Percentiles rank a stretch among this genome's conserved stretches.
These are phyloP conservation scores for Leptatherina wallacei DNA, from an alignment of 2,797 vertebrate genomes.

Conservation along the genomic window DNA sequence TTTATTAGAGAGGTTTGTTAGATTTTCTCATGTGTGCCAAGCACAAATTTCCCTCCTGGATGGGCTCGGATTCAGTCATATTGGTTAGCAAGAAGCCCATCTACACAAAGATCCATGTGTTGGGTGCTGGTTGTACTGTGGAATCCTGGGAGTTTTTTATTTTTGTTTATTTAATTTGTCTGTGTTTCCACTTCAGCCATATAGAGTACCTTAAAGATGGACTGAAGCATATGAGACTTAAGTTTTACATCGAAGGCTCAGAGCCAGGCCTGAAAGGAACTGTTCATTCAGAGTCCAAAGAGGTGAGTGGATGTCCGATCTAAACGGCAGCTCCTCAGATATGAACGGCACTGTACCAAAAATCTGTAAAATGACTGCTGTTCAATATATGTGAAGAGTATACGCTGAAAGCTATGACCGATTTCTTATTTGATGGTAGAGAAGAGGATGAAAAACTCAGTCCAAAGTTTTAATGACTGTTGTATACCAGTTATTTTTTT, in stretches of 20 bases:
- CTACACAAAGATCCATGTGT: neutral
- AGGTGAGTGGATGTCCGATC: conserved; percentile 74
- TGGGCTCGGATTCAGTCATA: neutral
- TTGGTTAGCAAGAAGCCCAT: neutral
- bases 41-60: neutral
- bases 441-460: neutral
- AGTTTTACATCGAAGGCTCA: conserved; percentile 95
- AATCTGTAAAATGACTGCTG: neutral
- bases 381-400: neutral
- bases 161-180: neutral
- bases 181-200: conserved; percentile 81
- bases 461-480: neutral
- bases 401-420: neutral
- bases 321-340: too few relatives aligned
- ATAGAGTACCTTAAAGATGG: conserved; percentile 89
- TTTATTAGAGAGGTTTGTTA: neutral
- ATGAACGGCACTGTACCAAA: neutral
- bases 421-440: neutral
- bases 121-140: neutral
- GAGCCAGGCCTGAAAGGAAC: conserved; percentile 91
- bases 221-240: conserved; percentile 89
- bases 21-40: neutral
- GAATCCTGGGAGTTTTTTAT: neutral
- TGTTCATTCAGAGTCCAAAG: conserved; percentile 91
- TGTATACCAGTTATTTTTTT: neutral